Evolutionary conservation across 2,113 vertebrate genomes (phyloP), one percentile per base, ranked within the genome.

Genomic region (Acrocephalus kingi): DNA sequence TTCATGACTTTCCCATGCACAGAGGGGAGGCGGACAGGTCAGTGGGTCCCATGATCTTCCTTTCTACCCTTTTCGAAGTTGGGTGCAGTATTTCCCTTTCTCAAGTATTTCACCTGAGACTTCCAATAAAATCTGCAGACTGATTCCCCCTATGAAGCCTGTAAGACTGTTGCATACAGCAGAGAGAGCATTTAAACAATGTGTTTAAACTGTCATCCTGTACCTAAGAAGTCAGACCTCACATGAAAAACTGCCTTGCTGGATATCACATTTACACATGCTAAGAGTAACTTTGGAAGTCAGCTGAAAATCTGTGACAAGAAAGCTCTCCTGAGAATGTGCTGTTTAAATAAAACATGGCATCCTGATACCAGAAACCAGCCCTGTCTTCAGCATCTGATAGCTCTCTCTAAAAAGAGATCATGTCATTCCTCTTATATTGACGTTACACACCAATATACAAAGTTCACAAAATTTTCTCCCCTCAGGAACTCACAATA

Each of bases 401-500:
- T 51, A 14, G 14, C 30, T 28, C 41, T 77, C 82, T 51, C 52
- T 56, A 39, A 89, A 80, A 79, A 72, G 55, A 48, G 58, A 67
- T 52, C 31, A 10, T n/a, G 31, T n/a, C 1, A 4, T 39, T 75
- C 30, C 41, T 85, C 46, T 87, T 84, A 30, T 8, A n/a, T 15
- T 2, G 1, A 64, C 2, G 10, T 86, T 86, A 88, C 15, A 80
- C 30, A 74, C 22, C 31, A 10, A 69, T 80, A 89, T 9, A 86
- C 85, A 93, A 94, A 93, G 93, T 94, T 92, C 85, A 95, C 75
- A 81, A 78, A 71, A 92, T 52, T 80, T 92, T 84, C 64, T 88
- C 25, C 30, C 33, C 9, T 67, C 56, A 64, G 68, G 52, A 95
- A 61, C 35, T 43, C 89, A 59, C 15, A 67, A 27, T 63, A 80